Evolutionary conservation across 2,113 vertebrate species (phyloP), one percentile per base, ranked within the genome.

Genomic region (Siniperca chuatsi): DNA sequence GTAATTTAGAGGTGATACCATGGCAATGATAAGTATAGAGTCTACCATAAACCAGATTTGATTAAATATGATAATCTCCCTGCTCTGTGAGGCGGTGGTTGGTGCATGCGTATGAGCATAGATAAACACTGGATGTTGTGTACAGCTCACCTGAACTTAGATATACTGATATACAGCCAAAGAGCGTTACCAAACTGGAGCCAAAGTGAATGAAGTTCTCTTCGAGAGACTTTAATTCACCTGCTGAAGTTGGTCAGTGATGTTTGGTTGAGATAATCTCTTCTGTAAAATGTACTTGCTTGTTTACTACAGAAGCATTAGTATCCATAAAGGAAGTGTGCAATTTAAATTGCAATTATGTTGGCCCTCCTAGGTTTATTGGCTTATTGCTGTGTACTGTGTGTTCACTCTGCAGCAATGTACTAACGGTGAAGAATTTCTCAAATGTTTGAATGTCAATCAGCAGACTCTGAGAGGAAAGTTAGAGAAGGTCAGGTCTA

Each of bases 241-340:
- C 58, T 48, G 64, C 66, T 75, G 66, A 88, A 87, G 78, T 60
- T 76, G 75, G 52, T 83, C 57, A 85, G 40, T 80, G 61, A 69
- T 81, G 67, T 69, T 71, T 16, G 29, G 33, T 29, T 64, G 66
- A 48, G 44, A 82, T 71, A 52, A 78, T 81, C 50, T 68, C 68
- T 60, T 42, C 23, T 64, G 64, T 77, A 42, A 9, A 70, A 46
- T 23, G n/a, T 16, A 25, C 35, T 33, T 65, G 16, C 60, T 79
- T 37, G 5, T 79, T 55, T 66, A 57, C 60, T 85, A 46, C 25
- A 21, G 21, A 11, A 12, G 23, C 58, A 62, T 75, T 75, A 12
- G 37, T 72, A 23, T 82, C 64, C 11, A n/a, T 66, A 70, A 78
- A 85, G 55, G 44, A 80, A 66, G 87, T 57, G 21, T 70, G 21